Evolutionary conservation across 2,888 invertebrate species (phyloP), one percentile per base, ranked within the genome.

Genomic region (Dryobota labecula): DNA sequence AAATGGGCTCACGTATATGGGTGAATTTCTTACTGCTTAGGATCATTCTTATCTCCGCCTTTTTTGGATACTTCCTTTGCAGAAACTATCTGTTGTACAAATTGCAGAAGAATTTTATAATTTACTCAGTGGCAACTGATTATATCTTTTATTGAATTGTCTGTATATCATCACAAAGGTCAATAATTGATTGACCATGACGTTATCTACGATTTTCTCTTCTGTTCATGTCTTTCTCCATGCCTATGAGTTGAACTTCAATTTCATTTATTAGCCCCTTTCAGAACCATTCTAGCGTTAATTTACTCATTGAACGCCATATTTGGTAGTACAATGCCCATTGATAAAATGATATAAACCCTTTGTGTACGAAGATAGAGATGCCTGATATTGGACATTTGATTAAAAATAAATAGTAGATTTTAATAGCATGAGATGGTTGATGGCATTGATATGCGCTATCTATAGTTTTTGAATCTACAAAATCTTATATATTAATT

Each of bases 241-340:
- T 57, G 73, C 53, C 41, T 7, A 20, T 65, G 36, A 57, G 38
- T 43, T 33, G 54, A 41, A 24, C 43, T 64, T 74, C 38, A 30
- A 38, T 38, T 74, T 64, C 1, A 64, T 74, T 74, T 30, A 27
- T 36, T 13, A n/a, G 7, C 11, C 20, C 2, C 18, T 49, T 56
- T 56, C 30, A 5, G 4, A 64, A 27, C 0, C 49, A 45, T 13
- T 57, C 0, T 45, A 24, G 57, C 27, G 33, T 24, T 57, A 20
- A 62, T 36, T 30, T 47, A 6, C 13, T 45, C 15, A 58, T 45
- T 64, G 49, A n/a, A 57, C 24, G 15, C 43, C 20, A 20, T 63
- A 20, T 30, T 30, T 47, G 63, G 56, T 11, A 49, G 13, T 38
- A 30, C 15, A 36, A 24, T 36, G 41, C 2, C 3, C 41, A 54